Base-by-base conservation (phyloP, 2,888 invertebrate genomes). In the Chrysolina haemoptera region DNA sequence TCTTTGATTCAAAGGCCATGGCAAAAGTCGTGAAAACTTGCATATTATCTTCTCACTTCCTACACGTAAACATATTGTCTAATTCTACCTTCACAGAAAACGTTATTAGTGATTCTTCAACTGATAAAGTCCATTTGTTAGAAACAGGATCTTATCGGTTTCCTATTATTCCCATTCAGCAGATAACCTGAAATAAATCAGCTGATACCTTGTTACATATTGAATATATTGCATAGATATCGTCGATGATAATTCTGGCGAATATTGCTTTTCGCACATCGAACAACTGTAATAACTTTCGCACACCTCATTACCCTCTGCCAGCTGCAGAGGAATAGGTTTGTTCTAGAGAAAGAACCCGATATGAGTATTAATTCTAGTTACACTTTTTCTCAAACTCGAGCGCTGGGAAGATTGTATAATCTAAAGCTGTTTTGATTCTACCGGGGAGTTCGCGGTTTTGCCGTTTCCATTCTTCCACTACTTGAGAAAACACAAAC, bases 171-270 rank as follows among this genome's bases (percentile, higher is more conserved):
- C 14, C 14, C 46, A 14, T 59, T 27, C n/a, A 59, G 59, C 27
- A 59, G 35, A 59, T 59, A 22, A 11, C 10, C 14, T 27, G 14
- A 27, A 59, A 27, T 22, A n/a, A 59, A 59, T 10, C 8, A 59
- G 35, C 59, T 16, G 35, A 59, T 59, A 59, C 59, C 59, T 59
- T 59, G 59, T 59, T 59, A 59, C 27, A 16, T 27, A 59, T 59
- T 59, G 59, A 59, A 59, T n/a, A 59, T 59, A 59, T 35, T 12
- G 59, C 59, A 27, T 14, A 22, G 59, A 59, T 59, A 35, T 59
- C 59, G n/a, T 59, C 59, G 59, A 59, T 59, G 27, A 27, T 27
- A 35, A 35, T 14, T n/a, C 59, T n/a, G 35, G 59, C 35, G 59
- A 27, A 59, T 35, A 59, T 59, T 59, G 35, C 35, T 59, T 59